Base-by-base conservation (phyloP, 2,797 vertebrate species). In the Sebastes wilsoni region DNA sequence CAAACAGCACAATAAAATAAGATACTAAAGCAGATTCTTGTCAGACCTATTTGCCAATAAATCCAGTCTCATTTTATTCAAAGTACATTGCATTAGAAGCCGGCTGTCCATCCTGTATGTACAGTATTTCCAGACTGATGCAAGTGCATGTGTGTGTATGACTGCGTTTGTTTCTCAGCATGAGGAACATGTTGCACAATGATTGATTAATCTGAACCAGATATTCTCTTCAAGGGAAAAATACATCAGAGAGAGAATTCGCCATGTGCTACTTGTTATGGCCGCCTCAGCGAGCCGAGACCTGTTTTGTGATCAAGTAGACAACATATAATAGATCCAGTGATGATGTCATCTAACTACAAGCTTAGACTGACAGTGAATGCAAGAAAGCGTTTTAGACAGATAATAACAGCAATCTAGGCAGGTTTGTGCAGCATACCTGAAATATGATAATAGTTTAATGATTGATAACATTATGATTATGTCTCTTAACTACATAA, bases 121-220 rank as follows among this genome's bases (percentile, higher is more conserved):
- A 55, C 54, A 61, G 58, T 36, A 75, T 75, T 42, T 77, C 32
- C 64, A 72, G 55, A 59, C 49, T 82, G 58, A 80, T 25, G 38
- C 22, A 77, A 42, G 66, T 73, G 62, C 4, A n/a, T 11, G n/a
- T n/a, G 22, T 27, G 28, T 66, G 30, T 16, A 32, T 68, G 70
- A 22, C 60, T 66, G 55, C 27, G 49, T 68, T 83, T 79, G 64
- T 75, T 69, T 84, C 66, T 68, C 73, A 23, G 60, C 49, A 83
- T 58, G 30, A 75, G 66, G 85, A 70, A 78, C 56, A 70, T n/a
- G 49, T 89, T 90, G 72, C 78, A 62, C 80, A 86, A 86, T 83
- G 62, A 84, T 75, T 89, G 59, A 85, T 74, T 88, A 69, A 93
- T 90, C 11, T 36, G 58, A 88, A 87, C 82, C 88, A 90, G 85